phyloP scores from a whole-genome alignment of 2,888 invertebrate species.

The Tinea semifulvella region DNA sequence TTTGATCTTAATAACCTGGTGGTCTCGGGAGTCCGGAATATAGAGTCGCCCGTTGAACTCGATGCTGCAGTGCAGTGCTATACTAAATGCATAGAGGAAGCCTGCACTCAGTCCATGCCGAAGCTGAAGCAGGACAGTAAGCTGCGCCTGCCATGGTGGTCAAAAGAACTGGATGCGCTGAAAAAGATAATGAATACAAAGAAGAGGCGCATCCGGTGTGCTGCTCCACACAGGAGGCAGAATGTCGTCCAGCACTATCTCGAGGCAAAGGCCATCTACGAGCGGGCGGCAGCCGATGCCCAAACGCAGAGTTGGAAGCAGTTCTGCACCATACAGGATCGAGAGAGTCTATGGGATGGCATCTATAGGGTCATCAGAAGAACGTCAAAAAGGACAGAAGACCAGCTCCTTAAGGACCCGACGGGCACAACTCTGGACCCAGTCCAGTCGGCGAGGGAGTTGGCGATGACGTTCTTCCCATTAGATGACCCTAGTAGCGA shows the following conservation, averaged over 20 bases:
- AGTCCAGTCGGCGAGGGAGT: neutral
- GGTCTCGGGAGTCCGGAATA: neutral
- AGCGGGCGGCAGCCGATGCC: constrained; percentile 6
- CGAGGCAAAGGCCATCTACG: constrained; percentile 2
- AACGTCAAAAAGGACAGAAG: neutral
- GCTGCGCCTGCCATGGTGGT: constrained; percentile 14
- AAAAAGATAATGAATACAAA: constrained; percentile 3
- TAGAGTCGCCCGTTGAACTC: neutral
- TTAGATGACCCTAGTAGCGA: neutral
- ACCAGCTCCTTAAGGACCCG: neutral
- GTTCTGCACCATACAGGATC: constrained; percentile 17
- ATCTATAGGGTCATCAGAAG: constrained; percentile 17
- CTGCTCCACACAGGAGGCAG: neutral
- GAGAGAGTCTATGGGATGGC: constrained; percentile 17
- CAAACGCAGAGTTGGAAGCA: constrained; percentile 17
- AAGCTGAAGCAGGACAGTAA: neutral
- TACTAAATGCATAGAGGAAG: neutral
- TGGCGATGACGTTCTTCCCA: constrained; percentile 7
- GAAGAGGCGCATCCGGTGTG: constrained; percentile 13
- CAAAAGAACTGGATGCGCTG: neutral
- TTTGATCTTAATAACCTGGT: neutral
- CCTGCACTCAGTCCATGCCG: neutral
- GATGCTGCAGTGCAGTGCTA: neutral
- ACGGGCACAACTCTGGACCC: neutral
- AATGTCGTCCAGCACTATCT: constrained; percentile 10